Evolutionary conservation across 1,140 invertebrate species (phyloP), one percentile per base, ranked within the genome.

Genomic region (Piezodorus guildinii): DNA sequence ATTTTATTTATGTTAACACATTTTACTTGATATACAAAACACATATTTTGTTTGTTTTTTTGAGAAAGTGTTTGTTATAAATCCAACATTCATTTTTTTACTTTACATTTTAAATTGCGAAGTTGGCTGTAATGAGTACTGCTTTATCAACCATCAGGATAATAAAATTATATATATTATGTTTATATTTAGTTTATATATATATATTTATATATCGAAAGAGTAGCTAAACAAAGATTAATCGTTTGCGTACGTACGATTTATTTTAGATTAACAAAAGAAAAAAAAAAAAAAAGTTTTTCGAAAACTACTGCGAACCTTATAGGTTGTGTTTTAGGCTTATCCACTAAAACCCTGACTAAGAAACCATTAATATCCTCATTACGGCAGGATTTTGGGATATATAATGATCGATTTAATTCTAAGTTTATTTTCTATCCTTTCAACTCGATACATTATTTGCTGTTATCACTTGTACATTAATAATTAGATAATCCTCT

Each of bases 341-440:
- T 56, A 62, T 65, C 34, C 64, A 65, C 64, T 65, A 65, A 60
- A 65, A 65, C 64, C 64, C 64, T 65, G 64, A 65, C 64, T 65
- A 65, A 63, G 19, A 56, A 58, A 60, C 58, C 58, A 60, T 60
- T 60, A 16, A 63, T 45, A 58, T 59, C 43, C 52, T 49, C 54
- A 58, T 64, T 59, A 45, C 58, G 63, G 63, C 43, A 64, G 63
- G 56, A 59, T 64, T 64, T 45, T 46, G 19, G 62, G 63, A 59
- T 43, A 56, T 43, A 60, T 43, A 60, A n/a, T 43, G 58, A 25
- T 39, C 34, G 34, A 39, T 39, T 39, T 39, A 39, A 39, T 39
- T 39, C 34, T 39, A 39, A 39, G 34, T 39, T 39, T 39, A 39
- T 39, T 39, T 39, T 39, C 34, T 39, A 39, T 39, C 12, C 34